A percentile compares a stretch with the other conserved stretches of the same genome.
Evolutionary conservation across 64 coral and sea anemone species (phyloP).

Genomic region (Porites lutea): DNA sequence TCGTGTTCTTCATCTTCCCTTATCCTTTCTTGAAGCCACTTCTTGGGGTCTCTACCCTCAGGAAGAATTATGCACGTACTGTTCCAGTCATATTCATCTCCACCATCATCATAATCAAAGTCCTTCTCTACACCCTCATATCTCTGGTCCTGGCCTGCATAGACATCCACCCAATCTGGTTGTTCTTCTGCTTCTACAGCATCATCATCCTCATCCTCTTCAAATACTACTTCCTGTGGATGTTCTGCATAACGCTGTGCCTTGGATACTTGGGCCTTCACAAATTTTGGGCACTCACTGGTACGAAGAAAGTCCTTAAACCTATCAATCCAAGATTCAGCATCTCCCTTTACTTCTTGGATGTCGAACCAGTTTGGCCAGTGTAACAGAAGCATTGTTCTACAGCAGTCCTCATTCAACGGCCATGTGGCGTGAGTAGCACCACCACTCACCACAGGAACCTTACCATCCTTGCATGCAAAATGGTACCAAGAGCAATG

Average conservation of each 20-base stretch:
- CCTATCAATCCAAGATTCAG: not conserved
- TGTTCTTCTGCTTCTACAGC: not conserved
- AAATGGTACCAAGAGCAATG: not conserved
- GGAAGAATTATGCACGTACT: not conserved
- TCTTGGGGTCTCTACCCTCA: not conserved
- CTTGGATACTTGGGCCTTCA: not conserved
- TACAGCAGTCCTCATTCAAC: not conserved
- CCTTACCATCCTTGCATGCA: not conserved
- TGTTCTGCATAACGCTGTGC: not conserved
- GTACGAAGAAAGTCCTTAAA: not conserved
- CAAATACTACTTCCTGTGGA: not conserved
- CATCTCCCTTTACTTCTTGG: not conserved
- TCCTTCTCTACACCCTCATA: slow-evolving; percentile 13
- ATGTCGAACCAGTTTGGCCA: not conserved
- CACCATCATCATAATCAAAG: slow-evolving; percentile 15
- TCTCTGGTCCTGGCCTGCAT: slow-evolving; percentile 15
- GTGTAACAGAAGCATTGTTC: not conserved
- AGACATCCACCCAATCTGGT: slow-evolving; percentile 13
- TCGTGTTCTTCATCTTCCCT: not conserved
- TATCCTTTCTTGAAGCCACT: slow-evolving; percentile 20
- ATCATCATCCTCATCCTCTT: slow-evolving; percentile 4
- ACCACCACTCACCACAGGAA: slow-evolving; percentile 49
- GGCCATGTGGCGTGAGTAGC: slow-evolving; percentile 26
- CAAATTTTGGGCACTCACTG: not conserved
- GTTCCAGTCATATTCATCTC: slow-evolving; percentile 30